These are phyloP conservation scores for Leptura quadrifasciata DNA, from an alignment of 2,888 invertebrate genomes.

Conservation along the genomic window DNA sequence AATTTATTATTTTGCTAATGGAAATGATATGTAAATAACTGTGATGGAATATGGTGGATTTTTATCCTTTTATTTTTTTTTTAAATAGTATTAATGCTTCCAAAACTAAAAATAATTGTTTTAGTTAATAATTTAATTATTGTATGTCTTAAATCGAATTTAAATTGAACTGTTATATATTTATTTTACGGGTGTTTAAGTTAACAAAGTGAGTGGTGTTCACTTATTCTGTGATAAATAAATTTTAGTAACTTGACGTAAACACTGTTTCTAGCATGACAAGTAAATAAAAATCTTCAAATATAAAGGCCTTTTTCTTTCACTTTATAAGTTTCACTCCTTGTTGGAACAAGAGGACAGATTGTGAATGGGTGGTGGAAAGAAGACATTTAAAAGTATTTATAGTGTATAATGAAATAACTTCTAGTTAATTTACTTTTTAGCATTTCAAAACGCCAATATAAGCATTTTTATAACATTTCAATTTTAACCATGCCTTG, in stretches of 20 bases:
- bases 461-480: too few relatives aligned
- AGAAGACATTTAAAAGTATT: too few relatives aligned
- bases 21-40: slow-evolving; percentile 58
- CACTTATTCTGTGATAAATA: slow-evolving; percentile 75
- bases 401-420: too few relatives aligned
- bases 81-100: slow-evolving; percentile 64
- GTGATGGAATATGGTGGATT: slow-evolving; percentile 63
- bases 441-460: too few relatives aligned
- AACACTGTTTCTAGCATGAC: slow-evolving; percentile 74
- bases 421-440: too few relatives aligned
- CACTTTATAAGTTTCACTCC: background rate
- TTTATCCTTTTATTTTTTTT: slow-evolving; percentile 57
- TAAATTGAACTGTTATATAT: slow-evolving; percentile 65
- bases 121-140: slow-evolving; percentile 33
- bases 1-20: slow-evolving; percentile 34
- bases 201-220: slow-evolving; percentile 71
- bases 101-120: slow-evolving; percentile 47
- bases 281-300: slow-evolving; percentile 68
- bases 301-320: slow-evolving; percentile 16
- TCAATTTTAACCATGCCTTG: too few relatives aligned
- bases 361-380: too few relatives aligned
- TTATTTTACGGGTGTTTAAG: slow-evolving; percentile 72
- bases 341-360: background rate
- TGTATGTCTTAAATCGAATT: slow-evolving; percentile 64
- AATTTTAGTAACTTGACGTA: slow-evolving; percentile 74